These are phyloP conservation scores for Sinodicranocentrus sp. DNA, from an alignment of 2,888 invertebrate genomes.

Conservation along the genomic window DNA sequence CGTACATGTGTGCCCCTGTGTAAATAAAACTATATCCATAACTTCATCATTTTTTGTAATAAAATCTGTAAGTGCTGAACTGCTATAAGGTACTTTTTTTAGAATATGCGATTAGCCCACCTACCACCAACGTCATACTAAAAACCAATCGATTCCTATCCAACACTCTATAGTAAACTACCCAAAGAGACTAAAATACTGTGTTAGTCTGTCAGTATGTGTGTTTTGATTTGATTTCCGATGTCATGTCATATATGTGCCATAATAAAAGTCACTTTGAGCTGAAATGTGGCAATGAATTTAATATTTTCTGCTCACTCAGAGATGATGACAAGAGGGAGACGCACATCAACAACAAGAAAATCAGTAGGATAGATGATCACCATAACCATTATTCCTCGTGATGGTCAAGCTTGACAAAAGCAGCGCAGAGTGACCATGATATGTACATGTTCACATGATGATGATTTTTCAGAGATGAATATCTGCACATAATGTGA, in stretches of 20 bases:
- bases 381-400: background rate
- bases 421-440: constrained; percentile 30
- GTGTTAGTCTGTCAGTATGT: too few species aligned
- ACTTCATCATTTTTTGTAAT: too few species aligned
- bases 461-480: background rate
- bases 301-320: background rate
- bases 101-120: too few species aligned
- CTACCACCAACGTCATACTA: too few species aligned
- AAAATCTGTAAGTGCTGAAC: too few species aligned
- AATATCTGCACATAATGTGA: constrained; percentile 1
- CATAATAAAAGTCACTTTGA: background rate
- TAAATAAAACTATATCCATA: too few species aligned
- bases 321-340: background rate
- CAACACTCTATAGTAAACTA: too few species aligned
- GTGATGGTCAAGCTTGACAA: constrained; percentile 40
- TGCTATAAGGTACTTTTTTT: too few species aligned
- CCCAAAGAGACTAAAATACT: too few species aligned
- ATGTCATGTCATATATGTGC: constrained; percentile 10
- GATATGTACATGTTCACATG: constrained; percentile 3
- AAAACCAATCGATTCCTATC: too few species aligned
- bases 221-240: constrained; percentile 14
- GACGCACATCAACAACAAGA: constrained; percentile 21
- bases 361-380: constrained; percentile 6
- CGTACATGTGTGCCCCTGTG: too few species aligned
- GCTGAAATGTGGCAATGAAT: constrained; percentile 3